phyloP scores from a whole-genome alignment of 2,113 vertebrate genomes.

The Oncorhynchus nerka region DNA sequence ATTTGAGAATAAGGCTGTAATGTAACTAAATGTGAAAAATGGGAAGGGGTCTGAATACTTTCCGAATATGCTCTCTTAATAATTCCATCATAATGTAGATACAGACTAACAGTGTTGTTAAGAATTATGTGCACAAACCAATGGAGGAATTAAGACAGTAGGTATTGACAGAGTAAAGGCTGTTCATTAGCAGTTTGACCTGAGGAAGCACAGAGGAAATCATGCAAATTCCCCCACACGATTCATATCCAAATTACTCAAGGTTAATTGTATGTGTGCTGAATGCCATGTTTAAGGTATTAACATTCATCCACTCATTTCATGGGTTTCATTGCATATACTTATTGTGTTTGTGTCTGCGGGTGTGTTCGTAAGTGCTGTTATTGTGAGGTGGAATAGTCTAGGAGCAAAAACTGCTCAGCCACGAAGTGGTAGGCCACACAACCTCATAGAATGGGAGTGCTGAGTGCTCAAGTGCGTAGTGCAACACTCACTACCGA shows the following conservation, averaged over 20 bases:
- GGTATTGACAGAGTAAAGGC: conserved; percentile 13
- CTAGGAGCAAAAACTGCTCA: too few relatives aligned
- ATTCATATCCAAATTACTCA: conserved; percentile 37
- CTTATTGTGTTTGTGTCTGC: background rate
- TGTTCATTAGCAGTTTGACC: conserved; percentile 58
- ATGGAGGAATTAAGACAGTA: conserved; percentile 35
- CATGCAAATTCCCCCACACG: background rate
- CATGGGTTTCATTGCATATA: background rate
- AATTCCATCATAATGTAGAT: background rate
- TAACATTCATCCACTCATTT: background rate
- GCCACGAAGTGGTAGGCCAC: background rate
- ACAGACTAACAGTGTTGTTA: conserved; percentile 12
- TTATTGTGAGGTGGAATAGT: background rate
- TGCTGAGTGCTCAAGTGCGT: too few relatives aligned
- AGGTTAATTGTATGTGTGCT: conserved; percentile 50
- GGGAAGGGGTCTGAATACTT: too few relatives aligned
- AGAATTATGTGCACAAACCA: conserved; percentile 34
- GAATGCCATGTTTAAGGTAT: background rate
- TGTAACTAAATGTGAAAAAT: too few relatives aligned
- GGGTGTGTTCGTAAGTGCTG: background rate
- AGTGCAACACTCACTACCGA: too few relatives aligned
- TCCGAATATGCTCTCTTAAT: too few relatives aligned
- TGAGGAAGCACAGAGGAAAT: conserved; percentile 24
- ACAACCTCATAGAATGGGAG: background rate
- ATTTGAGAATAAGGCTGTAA: too few relatives aligned